Base-by-base conservation (phyloP, 2,888 invertebrate genomes). In the Drosophila dives region DNA sequence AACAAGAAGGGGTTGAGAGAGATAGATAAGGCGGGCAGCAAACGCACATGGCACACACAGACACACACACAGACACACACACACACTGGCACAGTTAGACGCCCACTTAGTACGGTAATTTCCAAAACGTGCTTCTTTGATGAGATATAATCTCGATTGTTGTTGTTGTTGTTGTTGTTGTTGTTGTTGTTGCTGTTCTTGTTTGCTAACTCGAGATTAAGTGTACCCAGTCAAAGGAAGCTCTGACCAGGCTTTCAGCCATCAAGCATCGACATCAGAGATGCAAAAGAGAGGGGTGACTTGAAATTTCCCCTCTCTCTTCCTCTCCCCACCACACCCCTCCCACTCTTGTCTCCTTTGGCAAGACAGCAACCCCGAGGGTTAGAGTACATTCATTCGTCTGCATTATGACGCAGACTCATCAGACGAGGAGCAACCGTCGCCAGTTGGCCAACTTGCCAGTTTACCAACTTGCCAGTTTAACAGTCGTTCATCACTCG, bases 71-170 rank as follows among this genome's bases (percentile, higher is more conserved):
- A 55, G 42, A 74, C 38, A 77, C 56, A 66, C 42, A 53, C 49
- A 67, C 60, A 69, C 69, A 71, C 50, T 87, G 85, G 78, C 82
- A 89, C 85, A 90, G 86, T 90, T 89, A 89, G 90, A 87, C 92
- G 92, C 92, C 92, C 92, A 92, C 92, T 92, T 92, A 91, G 90
- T 92, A 91, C 92, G 92, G 92, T 92, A 92, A 92, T 92, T 92
- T 90, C 80, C 75, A 86, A 92, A 91, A 91, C 92, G 92, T 92
- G 92, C 91, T 91, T 90, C 83, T 82, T 86, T 90, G 91, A 91
- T 92, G 91, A 90, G 91, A 91, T 92, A 91, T 88, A 90, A 92
- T 92, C 84, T 84, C 78, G 77, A 67, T 64, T 69, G 72, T 69
- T 68, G 72, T 60, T 66, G 64, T 74, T 65, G 75, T 71, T 65